Evolutionary conservation across 2,888 invertebrate species (phyloP), one percentile per base, ranked within the genome.

Genomic region (Acronicta psi): DNA sequence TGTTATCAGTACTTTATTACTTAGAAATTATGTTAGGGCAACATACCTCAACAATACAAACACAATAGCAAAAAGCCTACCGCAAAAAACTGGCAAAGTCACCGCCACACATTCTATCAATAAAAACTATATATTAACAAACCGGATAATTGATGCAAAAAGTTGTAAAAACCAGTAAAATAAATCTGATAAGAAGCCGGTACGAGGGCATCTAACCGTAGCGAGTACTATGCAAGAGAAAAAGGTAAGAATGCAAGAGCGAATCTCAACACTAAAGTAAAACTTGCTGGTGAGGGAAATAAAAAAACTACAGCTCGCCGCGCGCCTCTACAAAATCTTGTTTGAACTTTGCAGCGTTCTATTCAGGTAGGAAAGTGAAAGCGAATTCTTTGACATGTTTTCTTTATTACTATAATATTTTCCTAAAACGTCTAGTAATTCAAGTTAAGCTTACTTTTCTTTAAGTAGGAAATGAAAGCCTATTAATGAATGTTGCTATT

Each of bases 101-200:
- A 61, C 58, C 50, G 62, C 37, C 60, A 58, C 52, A 56, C 46
- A 69, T 55, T 60, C 34, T 42, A 64, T 68, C 29, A 72, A 64
- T 56, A 72, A 79, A 73, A 78, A 75, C 59, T 36, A 57, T 54
- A 63, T 49, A 55, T 56, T 50, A 60, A 62, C 67, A 71, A 81
- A 77, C 80, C 67, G 73, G 80, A 79, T 81, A 76, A 79, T 79
- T 78, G 68, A 67, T 58, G 71, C 77, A 80, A 84, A 84, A 82
- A 80, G 75, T 77, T 77, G n/a, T 71, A 67, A 66, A 55, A 46
- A 77, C 67, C 49, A 73, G 77, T 73, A 69, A 80, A 75, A 75
- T 59, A 75, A 73, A 82, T 81, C 81, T 75, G 82, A 82, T 83
- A 85, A 79, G 77, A 60, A 75, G 76, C 77, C 70, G 67, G 75